A percentile compares a stretch with the other conserved stretches of the same genome.
phyloP scores from a whole-genome alignment of 2,797 vertebrate species.

The Pangasius macronema region DNA sequence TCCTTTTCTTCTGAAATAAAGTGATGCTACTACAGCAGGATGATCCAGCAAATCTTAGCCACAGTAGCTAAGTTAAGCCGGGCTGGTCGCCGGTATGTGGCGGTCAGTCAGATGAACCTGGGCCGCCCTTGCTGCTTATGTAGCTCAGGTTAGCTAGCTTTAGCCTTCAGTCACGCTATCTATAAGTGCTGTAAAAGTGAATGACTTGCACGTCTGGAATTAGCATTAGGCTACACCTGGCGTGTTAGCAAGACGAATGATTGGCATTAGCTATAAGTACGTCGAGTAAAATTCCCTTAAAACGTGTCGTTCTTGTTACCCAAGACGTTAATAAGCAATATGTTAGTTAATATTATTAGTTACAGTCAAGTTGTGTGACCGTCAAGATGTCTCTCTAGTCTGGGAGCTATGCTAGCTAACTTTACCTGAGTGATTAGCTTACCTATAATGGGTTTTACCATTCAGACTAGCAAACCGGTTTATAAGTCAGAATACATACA shows the following conservation, averaged over 20 bases:
- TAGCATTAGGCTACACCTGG: conserved; percentile 42
- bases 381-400: neutral
- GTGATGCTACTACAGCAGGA: conserved; percentile 9
- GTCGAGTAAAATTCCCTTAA: neutral
- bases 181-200: conserved; percentile 48
- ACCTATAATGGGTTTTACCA: neutral
- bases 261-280: neutral
- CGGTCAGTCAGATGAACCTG: conserved; percentile 9
- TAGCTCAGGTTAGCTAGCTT: conserved; percentile 33
- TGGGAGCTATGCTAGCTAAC: conserved; percentile 5
- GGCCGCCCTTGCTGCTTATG: conserved; percentile 5
- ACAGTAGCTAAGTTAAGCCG: conserved; percentile 7
- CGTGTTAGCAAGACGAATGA: conserved; percentile 20
- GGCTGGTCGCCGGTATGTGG: conserved; percentile 18
- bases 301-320: neutral
- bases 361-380: neutral
- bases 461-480: neutral
- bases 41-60: conserved; percentile 37
- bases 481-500: neutral
- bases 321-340: no score
- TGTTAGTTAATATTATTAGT: neutral
- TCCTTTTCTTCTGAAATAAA: neutral
- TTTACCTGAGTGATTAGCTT: conserved; percentile 19
- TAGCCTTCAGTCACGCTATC: conserved; percentile 53
- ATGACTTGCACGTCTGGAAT: conserved; percentile 62